Evolutionary conservation across 2,113 vertebrate species (phyloP).

Genomic region (Cephalopterus ornatus): DNA sequence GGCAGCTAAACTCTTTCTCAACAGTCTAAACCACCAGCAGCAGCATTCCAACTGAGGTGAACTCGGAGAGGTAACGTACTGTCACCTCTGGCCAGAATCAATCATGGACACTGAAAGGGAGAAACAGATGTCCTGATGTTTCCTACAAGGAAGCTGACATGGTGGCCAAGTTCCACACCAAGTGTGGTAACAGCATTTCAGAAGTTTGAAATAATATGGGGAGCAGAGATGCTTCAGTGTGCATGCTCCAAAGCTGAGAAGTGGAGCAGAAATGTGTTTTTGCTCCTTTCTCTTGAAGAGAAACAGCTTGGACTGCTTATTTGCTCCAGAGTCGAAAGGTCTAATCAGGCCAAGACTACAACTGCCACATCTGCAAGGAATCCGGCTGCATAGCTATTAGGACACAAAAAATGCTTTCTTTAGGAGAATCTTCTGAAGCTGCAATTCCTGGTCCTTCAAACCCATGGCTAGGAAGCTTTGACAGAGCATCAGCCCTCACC

Average conservation of each 20-base stretch:
- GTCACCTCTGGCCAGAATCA: neutral
- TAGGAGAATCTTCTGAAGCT: neutral
- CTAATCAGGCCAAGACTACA: neutral
- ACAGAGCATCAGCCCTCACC: neutral
- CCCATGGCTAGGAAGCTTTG: neutral
- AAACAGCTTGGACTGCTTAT: neutral
- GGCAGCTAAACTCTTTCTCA: neutral
- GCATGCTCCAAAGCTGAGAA: neutral
- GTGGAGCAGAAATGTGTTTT: fast-evolving
- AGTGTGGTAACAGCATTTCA: neutral
- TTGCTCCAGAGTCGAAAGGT: neutral
- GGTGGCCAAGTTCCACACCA: neutral
- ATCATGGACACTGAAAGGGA: neutral
- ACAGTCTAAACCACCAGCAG: neutral
- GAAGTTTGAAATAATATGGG: neutral
- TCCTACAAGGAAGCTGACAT: neutral
- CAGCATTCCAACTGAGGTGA: neutral
- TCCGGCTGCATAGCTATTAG: neutral
- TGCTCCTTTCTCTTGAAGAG: neutral
- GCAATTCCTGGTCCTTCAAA: neutral
- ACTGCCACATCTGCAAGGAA: neutral
- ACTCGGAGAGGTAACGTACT: fast-evolving
- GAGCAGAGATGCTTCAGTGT: neutral
- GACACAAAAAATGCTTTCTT: neutral
- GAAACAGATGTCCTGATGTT: neutral